Base-by-base conservation (phyloP, 2,888 invertebrate species). In the Mylabris sibirica region DNA sequence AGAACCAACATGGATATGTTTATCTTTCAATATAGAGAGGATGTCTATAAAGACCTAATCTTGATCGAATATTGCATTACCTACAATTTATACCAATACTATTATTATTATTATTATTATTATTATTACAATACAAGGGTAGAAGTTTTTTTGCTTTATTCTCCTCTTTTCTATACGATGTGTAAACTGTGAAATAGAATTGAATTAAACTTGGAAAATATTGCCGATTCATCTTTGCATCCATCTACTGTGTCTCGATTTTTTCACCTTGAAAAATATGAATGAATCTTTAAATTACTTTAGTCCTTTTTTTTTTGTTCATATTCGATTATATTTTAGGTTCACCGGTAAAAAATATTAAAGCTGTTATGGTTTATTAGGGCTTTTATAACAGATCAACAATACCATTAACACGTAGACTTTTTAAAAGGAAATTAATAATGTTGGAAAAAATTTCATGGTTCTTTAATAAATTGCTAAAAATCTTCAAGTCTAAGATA, bases 111-210 rank as follows among this genome's bases (percentile, higher is more conserved):
- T 44, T 44, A 44, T 44, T 17, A 44, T 38, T 38, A 26, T 26
- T 30, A 30, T 30, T 30, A 30, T 30, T 30, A 30, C 30, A 4
- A 30, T 30, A 30, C 30, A 44, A 5, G 44, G 38, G 6, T 17
- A 17, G 44, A n/a, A 12, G 6, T n/a, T 4, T n/a, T 12, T 41
- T 12, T 41, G 3, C 11, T 35, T 35, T 35, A 2, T 35, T 11
- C 2, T 2, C 12, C 4, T 4, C 12, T 17, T 2, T 6, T 44
- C 44, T 14, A 44, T n/a, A 44, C 72, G 74, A 77, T 74, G 77
- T 77, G 78, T 79, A 76, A 79, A 80, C 75, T 81, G 80, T 81
- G 80, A 80, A 81, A 81, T 81, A 80, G 80, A 78, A 78, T 80
- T 79, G 79, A 79, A 81, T 80, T 77, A 77, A 78, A 77, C 70